Evolutionary conservation across 2,888 invertebrate species (phyloP).

Genomic region (Phragmatobia fuliginosa): DNA sequence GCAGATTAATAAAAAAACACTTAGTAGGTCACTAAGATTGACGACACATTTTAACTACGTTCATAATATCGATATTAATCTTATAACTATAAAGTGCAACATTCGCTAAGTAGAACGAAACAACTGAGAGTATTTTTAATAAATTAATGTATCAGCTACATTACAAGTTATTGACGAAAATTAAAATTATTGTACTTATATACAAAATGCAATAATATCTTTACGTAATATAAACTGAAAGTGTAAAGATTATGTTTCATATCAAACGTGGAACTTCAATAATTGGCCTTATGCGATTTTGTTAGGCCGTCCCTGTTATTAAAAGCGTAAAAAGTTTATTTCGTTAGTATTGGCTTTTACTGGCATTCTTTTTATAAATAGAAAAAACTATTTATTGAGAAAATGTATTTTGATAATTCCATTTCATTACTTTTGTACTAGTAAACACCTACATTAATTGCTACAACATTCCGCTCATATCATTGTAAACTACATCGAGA

Average conservation of each 20-base stretch:
- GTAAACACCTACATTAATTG: constrained; percentile 79
- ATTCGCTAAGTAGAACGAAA: constrained; percentile 82
- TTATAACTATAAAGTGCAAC: constrained; percentile 84
- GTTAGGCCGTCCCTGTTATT: constrained; percentile 38
- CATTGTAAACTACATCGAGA: constrained; percentile 83
- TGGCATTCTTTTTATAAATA: constrained; percentile 31
- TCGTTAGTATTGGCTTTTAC: constrained; percentile 29
- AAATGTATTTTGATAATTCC: constrained; percentile 54
- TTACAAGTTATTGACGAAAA: constrained; percentile 67
- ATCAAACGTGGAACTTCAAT: constrained; percentile 37
- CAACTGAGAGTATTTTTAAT: constrained; percentile 82
- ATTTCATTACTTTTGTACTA: constrained; percentile 80
- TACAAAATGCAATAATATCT: constrained; percentile 83
- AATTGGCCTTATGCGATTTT: constrained; percentile 39
- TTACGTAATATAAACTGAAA: constrained; percentile 60
- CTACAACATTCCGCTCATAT: constrained; percentile 80
- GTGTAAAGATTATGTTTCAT: constrained; percentile 55
- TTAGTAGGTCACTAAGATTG: constrained; percentile 80
- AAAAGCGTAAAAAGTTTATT: constrained; percentile 39
- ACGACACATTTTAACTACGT: constrained; percentile 82
- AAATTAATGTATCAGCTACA: constrained; percentile 80
- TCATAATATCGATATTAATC: constrained; percentile 78
- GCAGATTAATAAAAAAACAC: constrained; percentile 73
- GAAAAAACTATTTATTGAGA: constrained; percentile 43
- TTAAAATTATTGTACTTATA: constrained; percentile 79